Base-by-base conservation (phyloP, 2,888 invertebrate genomes). In the Diloba caeruleocephala region DNA sequence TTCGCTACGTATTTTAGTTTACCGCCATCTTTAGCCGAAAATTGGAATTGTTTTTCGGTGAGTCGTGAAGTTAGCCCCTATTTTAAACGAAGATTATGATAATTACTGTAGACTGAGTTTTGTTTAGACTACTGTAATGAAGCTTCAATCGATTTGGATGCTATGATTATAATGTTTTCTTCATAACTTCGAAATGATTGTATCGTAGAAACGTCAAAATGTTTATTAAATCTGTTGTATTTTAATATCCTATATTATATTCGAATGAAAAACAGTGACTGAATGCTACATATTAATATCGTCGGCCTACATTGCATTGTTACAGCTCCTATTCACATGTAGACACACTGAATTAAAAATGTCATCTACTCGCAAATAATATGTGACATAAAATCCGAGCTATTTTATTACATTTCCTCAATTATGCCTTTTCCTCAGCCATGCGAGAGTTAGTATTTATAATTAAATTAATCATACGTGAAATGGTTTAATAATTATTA, bases 1-100 rank as follows among this genome's bases (percentile, higher is more conserved):
- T 62, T 62, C 39, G 26, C 38, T 43, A 12, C 31, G 56, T 42
- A 46, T 36, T 49, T 37, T 9, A 23, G 19, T 45, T 39, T 42
- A 71, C 44, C 70, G 70, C 70, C 70, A 70, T 70, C 70, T 70
- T 68, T 60, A 46, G 49, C 21, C 31, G 34, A 57, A 64, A 49
- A 39, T 64, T 50, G 51, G 56, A 59, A 63, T 56, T 56, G 39
- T 59, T 63, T 71, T 69, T 52, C 45, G 39, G 45, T 57, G 53
- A 33, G 38, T 19, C 67, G 34, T 62, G 61, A 62, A 62, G 61
- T 62, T 66, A 53, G 61, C 67, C 29, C 14, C 45, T 7, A 4
- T 42, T 42, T 62, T 17, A 37, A 29, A 36, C 52, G 53, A 53
- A 43, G 61, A 60, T 60, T 45, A 60, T 41, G 32, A 34, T 15